phyloP scores from a whole-genome alignment of 2,797 vertebrate genomes.

The Glossophaga mutica region DNA sequence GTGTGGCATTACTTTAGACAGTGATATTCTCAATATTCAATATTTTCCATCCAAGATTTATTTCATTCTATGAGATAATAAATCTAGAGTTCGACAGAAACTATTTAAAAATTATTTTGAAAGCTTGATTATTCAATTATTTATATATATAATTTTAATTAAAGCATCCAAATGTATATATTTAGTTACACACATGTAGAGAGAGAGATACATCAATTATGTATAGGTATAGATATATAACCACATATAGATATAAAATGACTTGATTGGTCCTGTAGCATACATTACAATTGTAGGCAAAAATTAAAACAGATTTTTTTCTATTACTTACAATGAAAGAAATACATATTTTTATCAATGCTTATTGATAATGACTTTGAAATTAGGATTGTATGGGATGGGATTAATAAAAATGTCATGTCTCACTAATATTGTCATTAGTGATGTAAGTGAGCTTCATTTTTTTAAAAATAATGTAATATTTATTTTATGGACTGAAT shows the following conservation, averaged over 20 bases:
- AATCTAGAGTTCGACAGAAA: neutral
- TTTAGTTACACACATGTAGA: too few species aligned
- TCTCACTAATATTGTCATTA: neutral
- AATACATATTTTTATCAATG: neutral
- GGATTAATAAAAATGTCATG: neutral
- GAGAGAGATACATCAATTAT: too few species aligned
- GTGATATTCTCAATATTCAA: neutral
- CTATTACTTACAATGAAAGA: neutral
- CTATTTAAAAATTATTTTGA: neutral
- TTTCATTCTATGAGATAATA: neutral
- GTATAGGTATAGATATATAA: neutral
- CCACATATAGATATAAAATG: neutral
- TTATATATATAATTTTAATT: neutral
- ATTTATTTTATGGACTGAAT: neutral
- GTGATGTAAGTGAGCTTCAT: neutral
- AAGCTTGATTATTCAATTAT: neutral
- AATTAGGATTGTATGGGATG: neutral
- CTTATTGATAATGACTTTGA: neutral
- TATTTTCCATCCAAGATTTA: neutral
- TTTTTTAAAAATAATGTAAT: neutral
- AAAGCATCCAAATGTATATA: too few species aligned
- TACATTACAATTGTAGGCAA: neutral
- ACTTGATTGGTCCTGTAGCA: neutral
- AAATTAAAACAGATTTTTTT: neutral
- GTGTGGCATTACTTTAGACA: neutral